Base-by-base conservation (phyloP, 2,797 vertebrate species). In the Darevskia nairensis region DNA sequence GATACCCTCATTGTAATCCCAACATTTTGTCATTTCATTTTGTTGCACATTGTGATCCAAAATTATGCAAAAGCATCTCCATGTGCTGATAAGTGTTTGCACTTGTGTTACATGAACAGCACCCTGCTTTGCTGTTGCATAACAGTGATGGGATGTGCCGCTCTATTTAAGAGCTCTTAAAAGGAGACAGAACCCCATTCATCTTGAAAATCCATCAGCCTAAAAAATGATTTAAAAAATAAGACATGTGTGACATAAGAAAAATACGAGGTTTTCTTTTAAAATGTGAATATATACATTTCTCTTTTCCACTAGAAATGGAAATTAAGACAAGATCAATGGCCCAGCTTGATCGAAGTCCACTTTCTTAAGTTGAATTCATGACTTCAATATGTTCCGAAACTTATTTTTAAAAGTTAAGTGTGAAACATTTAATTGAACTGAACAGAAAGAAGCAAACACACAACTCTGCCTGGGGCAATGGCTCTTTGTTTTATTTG, bases 371-470 rank as follows among this genome's bases (percentile, higher is more conserved):
- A 61, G 64, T 75, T 77, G 29, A 77, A 80, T n/a, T 80, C 39
- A 66, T 68, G 2, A 46, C 55, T 82, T 64, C 46, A 85, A 6
- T 10, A 6, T 64, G 90, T 10, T 78, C 74, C 4, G 80, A 71
- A 77, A 61, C 75, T 46, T 61, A 27, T 61, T 80, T 80, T 82
- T 27, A 76, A 80, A 90, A 82, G 1, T 85, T 75, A 85, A 10
- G 1, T 61, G 59, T 27, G 15, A 80, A 44, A 61, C 32, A 76
- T 10, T 68, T 89, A 5, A 82, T 55, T 82, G 4, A 89, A 82
- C 25, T 82, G 64, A 44, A 79, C 72, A 46, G 1, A 80, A 80
- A 89, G 11, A 91, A 41, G 7, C 4, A n/a, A 64, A 44, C 2
- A 7, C 25, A 76, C 86, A 90, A 74, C 15, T 3, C 13, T 84